A percentile compares a stretch with the other conserved stretches of the same genome.
These are phyloP conservation scores for Bufotes viridis DNA, from an alignment of 2,797 vertebrate species.

Conservation along the genomic window DNA sequence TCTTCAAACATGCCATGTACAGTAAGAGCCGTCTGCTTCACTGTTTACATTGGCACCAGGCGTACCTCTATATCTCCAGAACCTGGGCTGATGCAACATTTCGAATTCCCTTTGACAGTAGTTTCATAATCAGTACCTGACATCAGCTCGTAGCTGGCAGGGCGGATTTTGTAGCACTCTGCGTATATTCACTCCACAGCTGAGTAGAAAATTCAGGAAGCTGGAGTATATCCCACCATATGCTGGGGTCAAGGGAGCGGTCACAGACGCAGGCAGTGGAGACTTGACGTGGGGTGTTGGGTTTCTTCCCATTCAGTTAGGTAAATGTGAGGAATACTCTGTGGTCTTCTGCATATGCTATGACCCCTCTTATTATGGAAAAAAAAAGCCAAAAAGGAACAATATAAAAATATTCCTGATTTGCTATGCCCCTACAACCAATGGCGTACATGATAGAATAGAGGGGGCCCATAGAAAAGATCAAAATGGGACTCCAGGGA, in stretches of 20 bases:
- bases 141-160: slow-evolving; percentile 8
- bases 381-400: neutral
- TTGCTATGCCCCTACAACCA: neutral
- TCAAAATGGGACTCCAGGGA: neutral
- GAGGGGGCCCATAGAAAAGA: neutral
- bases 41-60: slow-evolving; percentile 56
- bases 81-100: slow-evolving; percentile 54
- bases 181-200: neutral
- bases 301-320: neutral
- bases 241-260: neutral
- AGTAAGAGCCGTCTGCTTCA: slow-evolving; percentile 49
- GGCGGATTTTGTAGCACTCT: neutral
- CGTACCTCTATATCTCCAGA: slow-evolving; percentile 14
- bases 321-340: neutral
- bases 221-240: neutral
- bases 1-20: slow-evolving; percentile 54
- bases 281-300: neutral
- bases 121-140: slow-evolving; percentile 47
- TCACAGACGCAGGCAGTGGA: neutral
- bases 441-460: neutral
- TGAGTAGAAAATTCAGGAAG: neutral
- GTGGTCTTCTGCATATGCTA: too few species aligned
- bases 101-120: slow-evolving; percentile 24
- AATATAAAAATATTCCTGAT: neutral
- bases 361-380: neutral